These are phyloP conservation scores for Prionace glauca DNA, from an alignment of 2,797 vertebrate genomes.

Conservation along the genomic window DNA sequence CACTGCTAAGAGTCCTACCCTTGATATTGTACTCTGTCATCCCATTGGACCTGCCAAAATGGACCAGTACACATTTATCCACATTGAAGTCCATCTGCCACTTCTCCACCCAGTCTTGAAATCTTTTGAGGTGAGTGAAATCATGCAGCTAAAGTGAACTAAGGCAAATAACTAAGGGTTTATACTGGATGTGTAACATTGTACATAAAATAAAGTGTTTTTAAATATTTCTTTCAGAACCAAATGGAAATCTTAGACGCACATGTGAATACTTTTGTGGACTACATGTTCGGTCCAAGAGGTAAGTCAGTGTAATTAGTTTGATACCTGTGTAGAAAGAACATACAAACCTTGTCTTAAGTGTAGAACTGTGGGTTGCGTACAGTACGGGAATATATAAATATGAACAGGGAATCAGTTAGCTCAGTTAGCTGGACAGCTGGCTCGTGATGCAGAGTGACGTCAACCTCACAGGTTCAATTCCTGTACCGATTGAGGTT, in stretches of 20 bases:
- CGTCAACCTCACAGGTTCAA: no score
- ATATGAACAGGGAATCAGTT: no score
- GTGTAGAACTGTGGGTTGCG: not conserved
- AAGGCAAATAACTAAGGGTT: not conserved
- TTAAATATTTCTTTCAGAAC: constrained; percentile 57
- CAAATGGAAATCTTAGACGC: constrained; percentile 63
- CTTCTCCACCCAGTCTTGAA: not conserved
- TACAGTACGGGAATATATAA: not conserved
- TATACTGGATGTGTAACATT: not conserved
- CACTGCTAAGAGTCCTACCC: no score
- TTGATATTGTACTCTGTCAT: no score
- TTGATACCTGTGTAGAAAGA: not conserved
- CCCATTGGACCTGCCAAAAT: no score
- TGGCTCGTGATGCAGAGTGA: no score
- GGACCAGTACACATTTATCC: no score
- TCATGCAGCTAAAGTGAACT: not conserved
- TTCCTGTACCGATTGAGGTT: no score
- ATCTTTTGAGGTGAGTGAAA: not conserved
- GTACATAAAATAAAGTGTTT: not conserved
- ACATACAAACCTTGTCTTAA: not conserved
- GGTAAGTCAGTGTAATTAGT: constrained; percentile 53
- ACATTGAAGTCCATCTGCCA: no score
- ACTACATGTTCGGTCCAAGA: constrained; percentile 73
- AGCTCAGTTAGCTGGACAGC: no score
- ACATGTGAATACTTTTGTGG: constrained; percentile 67